Percentiles rank a stretch among this genome's conserved stretches.
These are phyloP conservation scores for Dendrocincla tyrannina DNA, from an alignment of 2,797 vertebrate genomes.

Conservation along the genomic window DNA sequence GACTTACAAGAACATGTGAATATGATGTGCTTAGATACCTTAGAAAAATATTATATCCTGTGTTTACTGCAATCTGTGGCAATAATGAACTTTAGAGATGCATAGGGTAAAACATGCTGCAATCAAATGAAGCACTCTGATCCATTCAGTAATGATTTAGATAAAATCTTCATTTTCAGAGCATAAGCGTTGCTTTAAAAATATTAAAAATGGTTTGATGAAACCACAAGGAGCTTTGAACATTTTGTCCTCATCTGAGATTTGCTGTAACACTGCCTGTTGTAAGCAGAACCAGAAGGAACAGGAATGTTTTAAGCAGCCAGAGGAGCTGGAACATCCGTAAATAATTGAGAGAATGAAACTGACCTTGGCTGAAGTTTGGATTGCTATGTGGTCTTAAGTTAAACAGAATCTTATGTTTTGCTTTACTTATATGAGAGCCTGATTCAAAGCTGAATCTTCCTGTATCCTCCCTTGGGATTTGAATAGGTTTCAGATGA, in stretches of 20 bases:
- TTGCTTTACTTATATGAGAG: background rate
- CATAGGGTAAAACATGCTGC: background rate
- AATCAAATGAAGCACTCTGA: background rate
- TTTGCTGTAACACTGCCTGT: background rate
- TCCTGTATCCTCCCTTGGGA: background rate
- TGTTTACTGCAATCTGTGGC: background rate
- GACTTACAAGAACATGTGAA: background rate
- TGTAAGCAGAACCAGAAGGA: conserved; percentile 18
- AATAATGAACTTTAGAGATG: background rate
- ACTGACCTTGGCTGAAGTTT: conserved; percentile 4
- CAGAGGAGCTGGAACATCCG: background rate
- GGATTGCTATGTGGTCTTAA: background rate
- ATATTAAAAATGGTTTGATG: background rate
- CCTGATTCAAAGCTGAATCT: background rate
- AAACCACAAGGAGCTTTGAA: background rate
- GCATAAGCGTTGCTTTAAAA: background rate
- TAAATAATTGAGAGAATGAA: background rate
- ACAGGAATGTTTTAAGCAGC: background rate
- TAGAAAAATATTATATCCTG: background rate
- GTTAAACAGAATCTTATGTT: background rate
- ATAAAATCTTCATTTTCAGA: background rate
- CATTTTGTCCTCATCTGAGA: background rate
- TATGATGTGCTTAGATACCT: background rate
- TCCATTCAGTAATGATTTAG: background rate
- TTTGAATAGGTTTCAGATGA: background rate